phyloP scores from a whole-genome alignment of 37 sponge, comb jelly and placozoan genomes.

The Beroe forskalii region DNA sequence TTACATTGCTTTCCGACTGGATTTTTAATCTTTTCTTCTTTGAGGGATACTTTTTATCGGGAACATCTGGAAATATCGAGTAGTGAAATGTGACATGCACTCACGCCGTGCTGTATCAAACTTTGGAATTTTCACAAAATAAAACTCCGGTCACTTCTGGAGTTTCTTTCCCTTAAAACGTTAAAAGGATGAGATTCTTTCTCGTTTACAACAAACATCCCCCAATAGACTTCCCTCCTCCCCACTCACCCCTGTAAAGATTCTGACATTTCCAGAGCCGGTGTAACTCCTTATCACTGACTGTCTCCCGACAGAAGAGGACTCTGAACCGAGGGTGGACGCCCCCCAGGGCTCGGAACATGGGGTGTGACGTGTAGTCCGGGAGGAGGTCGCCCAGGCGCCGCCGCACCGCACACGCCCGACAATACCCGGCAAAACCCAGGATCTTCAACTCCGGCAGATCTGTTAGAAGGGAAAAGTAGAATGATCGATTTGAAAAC shows the following conservation, averaged over 20 bases:
- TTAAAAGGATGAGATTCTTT: too few relatives aligned
- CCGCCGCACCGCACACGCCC: background rate
- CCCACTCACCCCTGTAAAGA: background rate
- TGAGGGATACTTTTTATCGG: background rate
- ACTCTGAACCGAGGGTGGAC: constrained; percentile 3
- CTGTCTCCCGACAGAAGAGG: constrained; percentile 32
- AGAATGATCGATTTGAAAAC: too few relatives aligned
- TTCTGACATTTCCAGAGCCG: constrained; percentile 49
- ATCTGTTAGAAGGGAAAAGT: background rate
- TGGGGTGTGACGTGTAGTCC: constrained; percentile 28
- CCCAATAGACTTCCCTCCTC: too few relatives aligned
- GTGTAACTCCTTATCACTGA: constrained; percentile 17
- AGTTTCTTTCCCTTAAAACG: too few relatives aligned
- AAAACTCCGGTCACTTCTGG: too few relatives aligned
- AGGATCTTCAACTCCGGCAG: constrained; percentile 46
- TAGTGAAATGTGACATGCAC: too few relatives aligned
- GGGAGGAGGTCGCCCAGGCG: background rate
- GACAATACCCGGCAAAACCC: constrained; percentile 33
- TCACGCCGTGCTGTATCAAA: too few relatives aligned
- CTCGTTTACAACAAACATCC: too few relatives aligned
- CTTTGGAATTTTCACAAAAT: too few relatives aligned
- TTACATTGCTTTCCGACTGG: background rate
- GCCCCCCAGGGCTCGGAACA: constrained; percentile 28
- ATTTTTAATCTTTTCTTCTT: background rate
- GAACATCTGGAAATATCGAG: background rate